phyloP scores from a whole-genome alignment of 2,113 vertebrate genomes.

The Ifrita kowaldi region DNA sequence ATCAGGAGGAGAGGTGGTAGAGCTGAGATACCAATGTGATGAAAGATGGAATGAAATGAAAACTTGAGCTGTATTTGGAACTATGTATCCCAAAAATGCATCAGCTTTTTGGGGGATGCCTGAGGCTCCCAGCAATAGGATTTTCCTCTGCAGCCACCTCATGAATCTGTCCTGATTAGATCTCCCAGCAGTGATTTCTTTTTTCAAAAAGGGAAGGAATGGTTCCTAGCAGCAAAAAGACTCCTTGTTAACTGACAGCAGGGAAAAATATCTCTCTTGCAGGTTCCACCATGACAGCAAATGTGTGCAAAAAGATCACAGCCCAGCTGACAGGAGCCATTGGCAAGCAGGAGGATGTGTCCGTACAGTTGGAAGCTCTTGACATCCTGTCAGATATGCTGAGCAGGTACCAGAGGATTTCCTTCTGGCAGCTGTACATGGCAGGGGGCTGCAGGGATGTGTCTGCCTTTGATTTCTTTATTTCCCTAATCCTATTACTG shows the following conservation, averaged over 20 bases:
- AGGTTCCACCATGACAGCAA: constrained; percentile 85
- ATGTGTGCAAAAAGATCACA: constrained; percentile 90
- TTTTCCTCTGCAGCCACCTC: not conserved
- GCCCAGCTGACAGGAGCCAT: constrained; percentile 90
- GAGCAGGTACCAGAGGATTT: constrained; percentile 79
- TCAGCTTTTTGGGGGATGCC: not conserved
- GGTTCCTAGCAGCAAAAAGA: not conserved
- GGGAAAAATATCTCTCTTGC: not conserved
- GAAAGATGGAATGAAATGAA: not conserved
- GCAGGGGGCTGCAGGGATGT: not conserved
- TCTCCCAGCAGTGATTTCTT: not conserved
- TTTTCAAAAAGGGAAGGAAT: not conserved
- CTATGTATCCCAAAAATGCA: not conserved
- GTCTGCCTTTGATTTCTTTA: not conserved
- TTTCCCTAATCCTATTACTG: not conserved
- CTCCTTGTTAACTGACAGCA: not conserved
- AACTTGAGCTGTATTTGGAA: not conserved
- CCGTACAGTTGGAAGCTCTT: constrained; percentile 91
- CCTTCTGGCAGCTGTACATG: not conserved
- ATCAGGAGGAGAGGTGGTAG: not conserved
- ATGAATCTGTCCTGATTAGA: not conserved
- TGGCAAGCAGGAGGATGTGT: constrained; percentile 90
- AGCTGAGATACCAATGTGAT: not conserved
- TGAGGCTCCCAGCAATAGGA: not conserved
- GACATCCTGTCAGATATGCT: constrained; percentile 96